Evolutionary conservation across 1,140 invertebrate genomes (phyloP), one percentile per base, ranked within the genome.

Genomic region (Drosophila tsacasi): DNA sequence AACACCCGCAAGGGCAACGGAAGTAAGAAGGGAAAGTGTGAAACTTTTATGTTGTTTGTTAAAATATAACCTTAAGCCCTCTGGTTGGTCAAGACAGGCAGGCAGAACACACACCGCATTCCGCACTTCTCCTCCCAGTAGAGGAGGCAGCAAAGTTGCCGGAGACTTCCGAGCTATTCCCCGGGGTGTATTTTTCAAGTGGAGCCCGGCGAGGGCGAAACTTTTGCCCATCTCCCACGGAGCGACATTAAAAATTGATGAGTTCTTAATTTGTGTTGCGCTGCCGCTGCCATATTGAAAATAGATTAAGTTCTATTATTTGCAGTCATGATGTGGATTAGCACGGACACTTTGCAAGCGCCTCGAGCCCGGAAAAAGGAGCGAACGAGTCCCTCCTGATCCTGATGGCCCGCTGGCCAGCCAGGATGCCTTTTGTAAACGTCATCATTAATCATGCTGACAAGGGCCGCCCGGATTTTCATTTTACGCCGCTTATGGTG

Each of bases 231-330:
- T 60, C 67, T 66, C 78, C 66, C 85, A 81, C 60, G 69, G 77
- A 81, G 82, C 59, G 79, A 86, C 85, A 90, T 90, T 90, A 91
- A 90, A 90, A 90, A 90, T 90, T 90, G 85, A 90, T 90, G 85
- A 91, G 85, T 90, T 90, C 85, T 90, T 90, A 90, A 90, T 90
- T 90, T 90, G 85, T 85, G 84, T 84, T 81, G 77, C 80, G 80
- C 77, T 89, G 83, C 42, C 73, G 83, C 63, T 85, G 78, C 85
- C 85, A 89, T 89, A 89, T 89, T 91, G 85, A 90, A 90, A 90
- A 90, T 85, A 90, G 85, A 90, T 90, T 90, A 90, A 91, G 85
- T 90, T 90, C 86, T 90, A 90, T 90, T 90, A 90, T 90, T 90
- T 82, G 85, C 86, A 91, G 85, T 91, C 86, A 91, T 82, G 85